Evolutionary conservation across 2,888 invertebrate genomes (phyloP).

Genomic region (Beris chalybata): DNA sequence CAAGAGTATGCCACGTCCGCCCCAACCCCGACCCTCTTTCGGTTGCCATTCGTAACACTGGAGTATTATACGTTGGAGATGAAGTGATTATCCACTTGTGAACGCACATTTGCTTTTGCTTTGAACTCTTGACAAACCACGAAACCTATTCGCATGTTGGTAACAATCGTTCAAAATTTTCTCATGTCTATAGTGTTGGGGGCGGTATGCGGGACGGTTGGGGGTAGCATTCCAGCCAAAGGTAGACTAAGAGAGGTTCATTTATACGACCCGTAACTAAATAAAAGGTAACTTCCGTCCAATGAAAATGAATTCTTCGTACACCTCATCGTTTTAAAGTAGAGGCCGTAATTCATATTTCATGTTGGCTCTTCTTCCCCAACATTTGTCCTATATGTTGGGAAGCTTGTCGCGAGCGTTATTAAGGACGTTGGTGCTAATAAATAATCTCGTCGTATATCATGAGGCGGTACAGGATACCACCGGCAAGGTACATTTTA

Average conservation of each 20-base stretch:
- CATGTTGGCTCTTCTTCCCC: conserved; percentile 8
- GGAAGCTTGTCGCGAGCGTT: conserved; percentile 1
- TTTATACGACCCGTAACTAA: no score
- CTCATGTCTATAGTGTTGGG: no score
- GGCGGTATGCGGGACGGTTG: no score
- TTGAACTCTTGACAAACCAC: conserved; percentile 3
- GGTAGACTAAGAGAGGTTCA: no score
- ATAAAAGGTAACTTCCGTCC: conserved; percentile 26
- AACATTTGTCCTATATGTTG: not conserved
- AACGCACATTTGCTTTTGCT: conserved; percentile 1
- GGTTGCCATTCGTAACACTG: no score
- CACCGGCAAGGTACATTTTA: conserved; percentile 1
- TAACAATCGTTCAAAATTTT: no score
- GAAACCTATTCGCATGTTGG: conserved; percentile 6
- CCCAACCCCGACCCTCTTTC: no score
- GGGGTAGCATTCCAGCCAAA: no score
- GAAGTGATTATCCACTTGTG: conserved; percentile 27
- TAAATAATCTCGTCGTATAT: conserved; percentile 22
- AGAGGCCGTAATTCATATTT: conserved; percentile 22
- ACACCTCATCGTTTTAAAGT: conserved; percentile 21
- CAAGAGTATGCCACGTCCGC: no score
- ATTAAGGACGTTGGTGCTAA: conserved; percentile 23
- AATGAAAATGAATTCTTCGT: conserved; percentile 23
- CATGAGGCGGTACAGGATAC: not conserved
- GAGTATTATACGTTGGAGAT: not conserved